phyloP scores from a whole-genome alignment of 2,888 invertebrate genomes.

The Spodoptera exigua region DNA sequence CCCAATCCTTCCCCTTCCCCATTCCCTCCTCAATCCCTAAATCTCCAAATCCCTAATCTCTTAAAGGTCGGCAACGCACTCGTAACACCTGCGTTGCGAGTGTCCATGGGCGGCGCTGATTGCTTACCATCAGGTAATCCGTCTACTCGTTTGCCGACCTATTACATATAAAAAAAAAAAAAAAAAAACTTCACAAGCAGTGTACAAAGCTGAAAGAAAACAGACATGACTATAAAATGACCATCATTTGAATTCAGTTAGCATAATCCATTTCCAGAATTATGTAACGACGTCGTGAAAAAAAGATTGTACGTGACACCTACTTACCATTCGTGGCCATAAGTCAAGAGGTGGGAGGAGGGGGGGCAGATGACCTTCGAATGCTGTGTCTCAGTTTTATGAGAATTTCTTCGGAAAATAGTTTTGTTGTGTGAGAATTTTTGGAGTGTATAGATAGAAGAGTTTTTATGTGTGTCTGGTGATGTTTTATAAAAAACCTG shows the following conservation, averaged over 20 bases:
- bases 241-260: conserved; percentile 37
- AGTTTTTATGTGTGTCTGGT: not conserved
- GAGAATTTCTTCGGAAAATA: conserved; percentile 3
- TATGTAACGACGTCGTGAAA: conserved; percentile 17
- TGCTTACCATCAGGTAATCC: too few species aligned
- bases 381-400: conserved; percentile 8
- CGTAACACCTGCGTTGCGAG: too few species aligned
- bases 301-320: conserved; percentile 37
- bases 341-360: conserved; percentile 32
- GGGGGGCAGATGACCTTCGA: conserved; percentile 30
- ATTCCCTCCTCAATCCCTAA: too few species aligned
- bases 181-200: too few species aligned
- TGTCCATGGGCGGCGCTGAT: too few species aligned
- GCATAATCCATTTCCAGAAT: conserved; percentile 46
- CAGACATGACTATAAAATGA: conserved; percentile 1
- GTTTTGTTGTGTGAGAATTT: conserved; percentile 1
- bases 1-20: too few species aligned
- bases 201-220: too few species aligned
- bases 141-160: too few species aligned
- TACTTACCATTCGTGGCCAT: conserved; percentile 43
- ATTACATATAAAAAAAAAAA: too few species aligned
- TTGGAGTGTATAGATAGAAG: not conserved
- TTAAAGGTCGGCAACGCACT: too few species aligned
- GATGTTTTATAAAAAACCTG: too few species aligned
- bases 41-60: too few species aligned